phyloP scores from a whole-genome alignment of 1,140 invertebrate genomes.

The Dendrolimus kikuchii region DNA sequence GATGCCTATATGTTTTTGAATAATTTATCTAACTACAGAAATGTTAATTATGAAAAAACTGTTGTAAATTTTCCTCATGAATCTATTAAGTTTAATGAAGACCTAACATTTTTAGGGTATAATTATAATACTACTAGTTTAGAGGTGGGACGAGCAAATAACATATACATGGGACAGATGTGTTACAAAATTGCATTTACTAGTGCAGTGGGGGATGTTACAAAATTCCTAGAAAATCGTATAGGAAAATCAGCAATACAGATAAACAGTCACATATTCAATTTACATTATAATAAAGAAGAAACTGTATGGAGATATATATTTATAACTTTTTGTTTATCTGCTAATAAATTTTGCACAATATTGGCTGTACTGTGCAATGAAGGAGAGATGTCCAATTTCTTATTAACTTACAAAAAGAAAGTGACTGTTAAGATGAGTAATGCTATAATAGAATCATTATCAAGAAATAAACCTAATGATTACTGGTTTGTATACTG shows the following conservation, averaged over 20 bases:
- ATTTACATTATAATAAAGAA: slow-evolving; percentile 52
- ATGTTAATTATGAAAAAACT: slow-evolving; percentile 63
- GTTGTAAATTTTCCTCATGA: slow-evolving; percentile 52
- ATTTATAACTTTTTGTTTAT: slow-evolving; percentile 58
- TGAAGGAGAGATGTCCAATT: slow-evolving; percentile 35
- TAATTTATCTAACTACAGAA: slow-evolving; percentile 48
- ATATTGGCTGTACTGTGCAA: slow-evolving; percentile 52
- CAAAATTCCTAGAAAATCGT: slow-evolving; percentile 54
- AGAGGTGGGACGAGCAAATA: slow-evolving; percentile 49
- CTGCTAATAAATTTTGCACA: slow-evolving; percentile 69
- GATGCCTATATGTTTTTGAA: slow-evolving; percentile 52
- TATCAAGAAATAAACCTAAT: slow-evolving; percentile 37
- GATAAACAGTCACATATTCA: slow-evolving; percentile 56
- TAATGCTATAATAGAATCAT: slow-evolving; percentile 48
- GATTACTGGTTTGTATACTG: slow-evolving; percentile 54
- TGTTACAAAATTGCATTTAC: slow-evolving; percentile 66
- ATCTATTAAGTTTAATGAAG: slow-evolving; percentile 32
- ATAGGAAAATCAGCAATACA: slow-evolving; percentile 61
- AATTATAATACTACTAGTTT: slow-evolving; percentile 49
- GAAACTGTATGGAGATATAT: slow-evolving; percentile 55
- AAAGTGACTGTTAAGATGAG: slow-evolving; percentile 56
- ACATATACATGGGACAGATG: slow-evolving; percentile 55
- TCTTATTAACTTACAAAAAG: slow-evolving; percentile 57
- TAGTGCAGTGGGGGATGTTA: slow-evolving; percentile 33
- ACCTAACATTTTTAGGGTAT: slow-evolving; percentile 60